Evolutionary conservation across 64 coral and sea anemone genomes (phyloP).

Genomic region (Pachyseris speciosa): DNA sequence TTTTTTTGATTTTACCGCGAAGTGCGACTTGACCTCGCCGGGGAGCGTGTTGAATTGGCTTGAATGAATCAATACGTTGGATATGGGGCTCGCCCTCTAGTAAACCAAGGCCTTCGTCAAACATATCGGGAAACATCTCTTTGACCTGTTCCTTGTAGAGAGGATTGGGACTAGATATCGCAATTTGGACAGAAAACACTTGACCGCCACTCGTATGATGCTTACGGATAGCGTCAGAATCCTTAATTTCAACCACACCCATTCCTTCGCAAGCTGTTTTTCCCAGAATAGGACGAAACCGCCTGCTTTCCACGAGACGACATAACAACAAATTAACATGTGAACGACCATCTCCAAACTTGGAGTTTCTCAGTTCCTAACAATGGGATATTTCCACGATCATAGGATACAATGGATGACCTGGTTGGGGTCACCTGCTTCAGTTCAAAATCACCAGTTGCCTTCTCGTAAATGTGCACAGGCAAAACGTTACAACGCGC

Average conservation of each 20-base stretch:
- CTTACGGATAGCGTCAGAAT: not conserved
- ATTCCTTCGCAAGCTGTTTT: not conserved
- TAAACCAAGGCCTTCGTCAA: not conserved
- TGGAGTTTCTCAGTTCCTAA: not conserved
- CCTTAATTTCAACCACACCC: slow-evolving; percentile 10
- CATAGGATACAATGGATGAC: not conserved
- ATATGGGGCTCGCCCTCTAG: not conserved
- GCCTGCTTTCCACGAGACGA: not conserved
- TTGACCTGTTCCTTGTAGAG: not conserved
- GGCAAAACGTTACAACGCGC: not conserved
- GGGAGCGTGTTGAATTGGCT: slow-evolving; percentile 1
- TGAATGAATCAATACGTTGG: not conserved
- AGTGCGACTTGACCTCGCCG: not conserved
- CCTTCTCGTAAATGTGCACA: not conserved
- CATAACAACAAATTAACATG: not conserved
- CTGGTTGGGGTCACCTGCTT: not conserved
- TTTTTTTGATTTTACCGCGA: not conserved
- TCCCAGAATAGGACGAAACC: not conserved
- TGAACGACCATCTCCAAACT: not conserved
- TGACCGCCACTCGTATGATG: not conserved
- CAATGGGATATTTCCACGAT: not conserved
- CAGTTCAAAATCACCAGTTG: not conserved
- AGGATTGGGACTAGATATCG: not conserved
- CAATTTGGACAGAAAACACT: not conserved
- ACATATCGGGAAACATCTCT: not conserved